Conservation (phyloP, 2,113 vertebrate species). For the Notarius quadriscutis region DNA sequence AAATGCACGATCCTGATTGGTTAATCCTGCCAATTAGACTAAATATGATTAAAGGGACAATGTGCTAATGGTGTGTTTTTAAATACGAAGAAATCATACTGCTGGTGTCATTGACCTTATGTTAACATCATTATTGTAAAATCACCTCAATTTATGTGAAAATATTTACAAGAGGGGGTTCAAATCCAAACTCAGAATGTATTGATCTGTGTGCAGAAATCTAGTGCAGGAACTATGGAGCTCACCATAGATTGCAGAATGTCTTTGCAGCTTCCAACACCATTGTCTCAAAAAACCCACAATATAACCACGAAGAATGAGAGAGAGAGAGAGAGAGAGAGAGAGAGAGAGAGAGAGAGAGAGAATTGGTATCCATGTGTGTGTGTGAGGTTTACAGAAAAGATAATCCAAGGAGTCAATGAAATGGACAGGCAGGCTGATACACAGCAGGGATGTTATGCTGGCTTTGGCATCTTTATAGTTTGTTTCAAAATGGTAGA, state of each 20-base stretch:
- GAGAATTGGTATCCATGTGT: too few relatives aligned
- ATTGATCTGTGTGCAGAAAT: not conserved
- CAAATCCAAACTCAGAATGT: not conserved
- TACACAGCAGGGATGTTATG: slow-evolving; percentile 2
- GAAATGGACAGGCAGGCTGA: not conserved
- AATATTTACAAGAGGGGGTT: not conserved
- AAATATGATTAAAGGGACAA: not conserved
- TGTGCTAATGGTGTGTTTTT: not conserved
- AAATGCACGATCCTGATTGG: not conserved
- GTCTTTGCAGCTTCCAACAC: not conserved
- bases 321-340: not conserved
- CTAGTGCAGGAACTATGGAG: not conserved
- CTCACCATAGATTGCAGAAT: not conserved
- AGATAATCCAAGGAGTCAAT: not conserved
- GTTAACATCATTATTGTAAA: not conserved
- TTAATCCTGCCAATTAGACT: not conserved
- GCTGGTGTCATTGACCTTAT: not conserved
- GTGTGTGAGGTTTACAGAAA: not conserved
- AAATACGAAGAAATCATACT: not conserved
- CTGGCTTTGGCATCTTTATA: not conserved
- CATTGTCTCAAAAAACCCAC: not conserved
- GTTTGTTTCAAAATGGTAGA: not conserved
- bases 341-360: not conserved
- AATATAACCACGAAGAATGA: not conserved
- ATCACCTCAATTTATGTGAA: not conserved